Base-by-base conservation (phyloP, 2,888 invertebrate species). In the Stramonita haemastoma region DNA sequence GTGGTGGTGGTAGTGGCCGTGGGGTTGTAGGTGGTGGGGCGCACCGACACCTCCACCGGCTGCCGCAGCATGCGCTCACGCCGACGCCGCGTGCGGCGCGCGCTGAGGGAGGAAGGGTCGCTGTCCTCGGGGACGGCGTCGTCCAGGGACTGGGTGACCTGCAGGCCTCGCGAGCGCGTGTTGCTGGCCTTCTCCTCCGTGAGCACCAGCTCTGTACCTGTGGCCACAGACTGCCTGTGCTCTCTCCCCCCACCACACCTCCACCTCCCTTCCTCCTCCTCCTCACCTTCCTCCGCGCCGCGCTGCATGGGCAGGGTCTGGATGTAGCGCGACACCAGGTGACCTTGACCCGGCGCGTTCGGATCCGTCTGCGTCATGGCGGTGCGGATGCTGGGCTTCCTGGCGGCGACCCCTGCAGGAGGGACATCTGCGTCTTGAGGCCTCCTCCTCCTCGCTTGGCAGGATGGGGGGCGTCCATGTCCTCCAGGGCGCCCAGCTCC, bases 401-500 rank as follows among this genome's bases (percentile, higher is more conserved):
- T 92, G 13, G 90, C 90, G 91, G 91, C 46, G 91, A 90, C n/a
- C 85, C 89, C 26, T 34, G n/a, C 86, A 90, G 29, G 91, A 92
- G 85, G 89, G 91, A 89, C 81, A 60, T 79, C 87, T 83, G 90
- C 36, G 73, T 87, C 73, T 29, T 60, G 0, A 92, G 86, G n/a
- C 93, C 91, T n/a, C n/a, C n/a, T n/a, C n/a, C n/a, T n/a, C n/a
- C n/a, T 83, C 91, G 91, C 87, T 91, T 66, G 70, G 79, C 91
- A 89, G 11, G 95, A 94, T 92, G 91, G 87, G 46, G 4, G 13
- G 92, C 91, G 87, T 95, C 95, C 88, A 92, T 90, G 90, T 96
- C 96, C 86, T 95, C 94, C 11, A 96, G 93, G n/a, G 91, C 92
- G 22, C 96, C 96, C 36, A 96, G 90, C 86, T 96, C 95, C 73